A percentile compares a stretch with the other conserved stretches of the same genome.
Conservation (phyloP, 2,888 invertebrate genomes). For the Copidosoma aretas region DNA sequence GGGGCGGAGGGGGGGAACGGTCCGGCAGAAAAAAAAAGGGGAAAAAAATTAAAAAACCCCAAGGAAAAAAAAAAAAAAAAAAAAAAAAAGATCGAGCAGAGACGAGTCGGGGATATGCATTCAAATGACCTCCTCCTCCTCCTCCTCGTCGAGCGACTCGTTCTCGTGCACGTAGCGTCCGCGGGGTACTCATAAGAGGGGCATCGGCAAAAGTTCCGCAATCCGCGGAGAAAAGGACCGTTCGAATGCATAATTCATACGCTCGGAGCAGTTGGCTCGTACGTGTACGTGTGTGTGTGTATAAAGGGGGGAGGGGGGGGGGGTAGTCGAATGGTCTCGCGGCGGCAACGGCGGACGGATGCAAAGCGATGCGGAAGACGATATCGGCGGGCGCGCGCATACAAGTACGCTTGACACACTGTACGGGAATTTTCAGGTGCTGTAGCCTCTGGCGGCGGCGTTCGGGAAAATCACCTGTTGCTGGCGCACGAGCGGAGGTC, state of each 20-base stretch:
- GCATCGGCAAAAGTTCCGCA: conserved; percentile 14
- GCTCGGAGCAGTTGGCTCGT: background rate
- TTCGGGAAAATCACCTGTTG: conserved; percentile 18
- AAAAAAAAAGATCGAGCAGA: too few relatives aligned
- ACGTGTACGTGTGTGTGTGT: background rate
- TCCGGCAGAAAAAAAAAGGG: too few relatives aligned
- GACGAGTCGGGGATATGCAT: too few relatives aligned
- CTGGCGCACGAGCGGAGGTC: background rate
- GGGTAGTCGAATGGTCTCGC: background rate
- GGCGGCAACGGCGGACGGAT: conserved; percentile 19
- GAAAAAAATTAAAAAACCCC: too few relatives aligned
- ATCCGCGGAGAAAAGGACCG: conserved; percentile 21
- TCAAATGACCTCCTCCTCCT: too few relatives aligned
- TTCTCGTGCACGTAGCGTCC: too few relatives aligned
- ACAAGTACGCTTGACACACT: conserved; percentile 35
- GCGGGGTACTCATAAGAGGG: too few relatives aligned
- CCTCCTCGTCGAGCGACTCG: too few relatives aligned
- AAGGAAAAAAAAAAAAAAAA: too few relatives aligned
- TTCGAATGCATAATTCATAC: conserved; percentile 36
- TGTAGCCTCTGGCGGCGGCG: background rate
- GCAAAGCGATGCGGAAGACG: conserved; percentile 38
- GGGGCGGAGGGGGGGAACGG: too few relatives aligned
- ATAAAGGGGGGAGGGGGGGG: background rate
- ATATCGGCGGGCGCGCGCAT: conserved; percentile 35
- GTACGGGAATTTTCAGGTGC: conserved; percentile 24